Evolutionary conservation across 2,797 vertebrate species (phyloP).

Genomic region (Rachycentron canadum): DNA sequence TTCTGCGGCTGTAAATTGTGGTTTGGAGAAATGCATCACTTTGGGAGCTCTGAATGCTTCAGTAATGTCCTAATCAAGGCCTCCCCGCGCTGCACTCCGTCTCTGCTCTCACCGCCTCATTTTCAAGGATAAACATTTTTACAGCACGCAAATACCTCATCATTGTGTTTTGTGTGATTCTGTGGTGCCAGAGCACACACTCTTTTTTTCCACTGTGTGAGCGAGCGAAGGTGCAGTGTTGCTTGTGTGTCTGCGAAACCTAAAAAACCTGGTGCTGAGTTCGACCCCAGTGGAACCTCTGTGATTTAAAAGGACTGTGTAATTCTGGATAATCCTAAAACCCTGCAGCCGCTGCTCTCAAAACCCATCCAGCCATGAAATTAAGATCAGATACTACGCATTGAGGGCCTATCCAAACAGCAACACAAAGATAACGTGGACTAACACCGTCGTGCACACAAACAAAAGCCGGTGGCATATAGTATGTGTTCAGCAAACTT

Average conservation of each 20-base stretch:
- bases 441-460: constrained; percentile 35
- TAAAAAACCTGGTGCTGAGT: constrained; percentile 36
- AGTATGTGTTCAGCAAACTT: constrained; percentile 45
- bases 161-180: constrained; percentile 57
- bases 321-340: constrained; percentile 76
- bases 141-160: constrained; percentile 79
- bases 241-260: constrained; percentile 41
- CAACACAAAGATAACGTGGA: constrained; percentile 57
- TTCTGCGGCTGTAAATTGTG: constrained; percentile 72
- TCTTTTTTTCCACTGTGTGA: constrained; percentile 39
- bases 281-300: constrained; percentile 39
- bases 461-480: constrained; percentile 43
- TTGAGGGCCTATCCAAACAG: constrained; percentile 59
- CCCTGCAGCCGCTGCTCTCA: constrained; percentile 62
- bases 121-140: constrained; percentile 84
- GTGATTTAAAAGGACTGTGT: constrained; percentile 56
- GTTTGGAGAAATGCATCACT: constrained; percentile 76
- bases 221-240: constrained; percentile 51
- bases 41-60: constrained; percentile 72
- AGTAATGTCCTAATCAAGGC: constrained; percentile 82
- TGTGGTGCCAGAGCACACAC: constrained; percentile 42
- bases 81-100: constrained; percentile 43
- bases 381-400: constrained; percentile 81
- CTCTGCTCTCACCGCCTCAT: constrained; percentile 74
- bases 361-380: constrained; percentile 80